phyloP scores from a whole-genome alignment of 2,888 invertebrate species.

The Eubasilissa splendida region DNA sequence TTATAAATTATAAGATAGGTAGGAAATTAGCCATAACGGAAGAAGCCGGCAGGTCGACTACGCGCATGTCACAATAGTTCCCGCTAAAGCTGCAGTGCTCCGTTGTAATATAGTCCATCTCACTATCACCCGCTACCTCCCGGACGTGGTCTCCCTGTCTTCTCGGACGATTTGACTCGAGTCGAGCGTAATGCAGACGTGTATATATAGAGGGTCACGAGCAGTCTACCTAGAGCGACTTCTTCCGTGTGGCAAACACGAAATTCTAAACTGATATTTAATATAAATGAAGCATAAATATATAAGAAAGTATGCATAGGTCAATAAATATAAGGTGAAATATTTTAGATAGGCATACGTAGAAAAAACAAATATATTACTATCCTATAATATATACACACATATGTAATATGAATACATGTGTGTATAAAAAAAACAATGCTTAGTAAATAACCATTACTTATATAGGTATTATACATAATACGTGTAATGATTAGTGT shows the following conservation, averaged over 20 bases:
- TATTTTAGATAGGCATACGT: constrained; percentile 56
- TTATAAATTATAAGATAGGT: constrained; percentile 50
- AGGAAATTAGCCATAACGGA: constrained; percentile 53
- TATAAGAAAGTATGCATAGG: constrained; percentile 51
- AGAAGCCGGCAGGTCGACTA: constrained; percentile 45
- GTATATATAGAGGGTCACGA: too few relatives aligned
- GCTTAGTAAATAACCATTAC: neutral
- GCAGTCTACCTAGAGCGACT: constrained; percentile 39
- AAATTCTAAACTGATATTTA: constrained; percentile 59
- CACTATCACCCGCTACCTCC: too few relatives aligned
- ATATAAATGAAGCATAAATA: constrained; percentile 56
- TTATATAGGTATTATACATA: constrained; percentile 10
- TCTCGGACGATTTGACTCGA: too few relatives aligned
- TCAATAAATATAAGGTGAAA: constrained; percentile 49
- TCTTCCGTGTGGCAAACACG: constrained; percentile 57
- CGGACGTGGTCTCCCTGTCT: too few relatives aligned
- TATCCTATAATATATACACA: constrained; percentile 48
- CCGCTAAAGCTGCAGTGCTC: too few relatives aligned
- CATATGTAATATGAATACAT: constrained; percentile 42
- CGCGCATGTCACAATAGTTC: neutral
- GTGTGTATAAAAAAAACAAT: constrained; percentile 36
- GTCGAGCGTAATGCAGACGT: too few relatives aligned
- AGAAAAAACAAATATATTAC: constrained; percentile 55
- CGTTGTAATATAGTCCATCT: too few relatives aligned
- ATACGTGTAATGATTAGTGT: constrained; percentile 31